phyloP scores from a whole-genome alignment of 2,797 vertebrate genomes.

The Naso thynnoides region DNA sequence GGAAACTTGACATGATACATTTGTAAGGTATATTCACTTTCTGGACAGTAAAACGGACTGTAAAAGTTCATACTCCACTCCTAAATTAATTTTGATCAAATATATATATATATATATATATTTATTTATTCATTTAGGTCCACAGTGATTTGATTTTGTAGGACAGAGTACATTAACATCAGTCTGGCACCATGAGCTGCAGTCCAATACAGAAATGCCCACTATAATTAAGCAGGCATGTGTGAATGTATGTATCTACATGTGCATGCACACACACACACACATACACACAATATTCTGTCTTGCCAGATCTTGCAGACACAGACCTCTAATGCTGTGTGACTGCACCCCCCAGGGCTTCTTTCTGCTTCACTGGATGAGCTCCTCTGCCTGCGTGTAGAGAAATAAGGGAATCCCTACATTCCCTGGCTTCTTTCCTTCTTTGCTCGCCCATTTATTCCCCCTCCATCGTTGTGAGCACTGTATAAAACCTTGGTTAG shows the following conservation, averaged over 20 bases:
- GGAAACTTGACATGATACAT: background rate
- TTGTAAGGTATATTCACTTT: background rate
- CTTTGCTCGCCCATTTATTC: constrained; percentile 53
- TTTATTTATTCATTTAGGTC: too few relatives aligned
- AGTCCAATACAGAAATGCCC: constrained; percentile 29
- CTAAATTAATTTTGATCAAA: constrained; percentile 6
- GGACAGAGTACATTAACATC: background rate
- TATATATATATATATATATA: too few relatives aligned
- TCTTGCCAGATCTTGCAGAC: constrained; percentile 44
- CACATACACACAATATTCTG: constrained; percentile 16
- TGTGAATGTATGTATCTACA: constrained; percentile 1
- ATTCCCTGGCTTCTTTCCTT: constrained; percentile 48
- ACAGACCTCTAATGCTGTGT: constrained; percentile 69
- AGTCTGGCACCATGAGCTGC: constrained; percentile 39
- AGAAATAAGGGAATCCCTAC: constrained; percentile 74
- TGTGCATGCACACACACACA: constrained; percentile 1
- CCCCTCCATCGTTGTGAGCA: constrained; percentile 24
- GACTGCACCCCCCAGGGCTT: constrained; percentile 71
- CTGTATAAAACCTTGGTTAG: constrained; percentile 47
- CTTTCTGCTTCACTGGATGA: constrained; percentile 67
- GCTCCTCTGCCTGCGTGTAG: constrained; percentile 50
- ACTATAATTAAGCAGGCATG: constrained; percentile 22
- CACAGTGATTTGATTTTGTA: constrained; percentile 1
- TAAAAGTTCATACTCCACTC: background rate
- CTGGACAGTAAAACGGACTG: background rate